Evolutionary conservation across 1,140 invertebrate species (phyloP).

Genomic region (Drosophila varians): DNA sequence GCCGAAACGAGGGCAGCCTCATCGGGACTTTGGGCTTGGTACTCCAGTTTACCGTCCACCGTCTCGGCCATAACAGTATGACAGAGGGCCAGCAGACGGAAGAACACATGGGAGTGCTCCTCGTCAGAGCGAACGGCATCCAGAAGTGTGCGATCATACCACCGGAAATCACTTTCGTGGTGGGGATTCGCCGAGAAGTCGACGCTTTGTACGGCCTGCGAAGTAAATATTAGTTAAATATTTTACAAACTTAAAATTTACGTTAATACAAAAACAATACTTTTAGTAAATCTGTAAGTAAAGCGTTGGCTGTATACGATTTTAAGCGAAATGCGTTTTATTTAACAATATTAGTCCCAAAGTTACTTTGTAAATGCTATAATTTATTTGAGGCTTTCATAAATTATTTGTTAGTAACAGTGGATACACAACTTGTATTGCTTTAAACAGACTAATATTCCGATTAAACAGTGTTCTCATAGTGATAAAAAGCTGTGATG

Average conservation of each 20-base stretch:
- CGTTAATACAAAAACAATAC: not conserved
- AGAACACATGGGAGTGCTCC: slow-evolving; percentile 92
- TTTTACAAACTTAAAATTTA: not conserved
- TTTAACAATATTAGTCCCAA: not conserved
- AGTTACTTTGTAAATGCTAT: not conserved
- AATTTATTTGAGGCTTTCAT: not conserved
- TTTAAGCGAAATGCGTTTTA: slow-evolving; percentile 5
- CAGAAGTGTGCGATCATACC: slow-evolving; percentile 95
- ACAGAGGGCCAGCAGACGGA: slow-evolving; percentile 94
- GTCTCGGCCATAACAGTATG: slow-evolving; percentile 99
- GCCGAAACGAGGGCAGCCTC: slow-evolving; percentile 98
- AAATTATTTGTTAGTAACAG: not conserved
- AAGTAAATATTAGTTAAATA: not conserved
- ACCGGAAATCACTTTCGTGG: slow-evolving; percentile 96
- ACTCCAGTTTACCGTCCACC: slow-evolving; percentile 87
- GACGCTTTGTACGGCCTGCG: slow-evolving; percentile 89
- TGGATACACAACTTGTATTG: not conserved
- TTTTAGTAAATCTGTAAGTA: not conserved
- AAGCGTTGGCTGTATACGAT: slow-evolving; percentile 32
- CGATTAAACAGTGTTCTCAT: too few species aligned
- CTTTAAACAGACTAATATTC: too few species aligned
- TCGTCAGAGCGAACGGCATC: slow-evolving; percentile 92
- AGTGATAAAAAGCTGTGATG: too few species aligned
- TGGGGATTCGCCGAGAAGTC: slow-evolving; percentile 98
- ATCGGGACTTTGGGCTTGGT: slow-evolving; percentile 98